These are phyloP conservation scores for Ascidia mentula DNA, from an alignment of 23 tunicate genomes.

Conservation along the genomic window DNA sequence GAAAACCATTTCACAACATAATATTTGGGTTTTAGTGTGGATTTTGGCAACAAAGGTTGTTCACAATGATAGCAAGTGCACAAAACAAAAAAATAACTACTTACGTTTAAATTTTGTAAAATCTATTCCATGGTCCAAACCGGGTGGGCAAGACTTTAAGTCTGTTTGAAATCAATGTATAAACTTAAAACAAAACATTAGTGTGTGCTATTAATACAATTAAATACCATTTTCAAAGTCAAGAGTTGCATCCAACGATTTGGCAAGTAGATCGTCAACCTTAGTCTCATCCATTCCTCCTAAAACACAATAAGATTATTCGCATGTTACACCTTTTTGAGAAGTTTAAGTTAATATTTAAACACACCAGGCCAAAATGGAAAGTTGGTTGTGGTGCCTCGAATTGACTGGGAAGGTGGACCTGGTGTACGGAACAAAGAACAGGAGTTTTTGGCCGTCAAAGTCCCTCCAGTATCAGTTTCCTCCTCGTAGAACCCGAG, in stretches of 20 bases:
- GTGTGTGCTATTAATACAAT: background rate
- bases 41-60: no score
- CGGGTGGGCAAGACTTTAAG: conserved; percentile 60
- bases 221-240: conserved; percentile 32
- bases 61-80: no score
- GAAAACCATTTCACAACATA: no score
- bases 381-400: conserved; percentile 56
- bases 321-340: no score
- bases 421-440: conserved; percentile 47
- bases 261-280: conserved; percentile 16
- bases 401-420: conserved; percentile 30
- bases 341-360: background rate
- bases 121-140: conserved; percentile 53
- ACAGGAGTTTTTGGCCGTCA: conserved; percentile 65
- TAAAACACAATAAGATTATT: background rate
- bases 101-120: conserved; percentile 22
- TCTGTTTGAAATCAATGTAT: background rate
- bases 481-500: conserved; percentile 60
- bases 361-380: conserved; percentile 73
- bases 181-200: background rate
- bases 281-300: conserved; percentile 64
- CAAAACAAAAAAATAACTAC: no score
- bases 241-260: conserved; percentile 7
- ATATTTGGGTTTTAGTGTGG: no score
- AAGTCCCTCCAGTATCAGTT: background rate